Base-by-base conservation (phyloP, 2,113 vertebrate species). In the Leucopsar rothschildi region DNA sequence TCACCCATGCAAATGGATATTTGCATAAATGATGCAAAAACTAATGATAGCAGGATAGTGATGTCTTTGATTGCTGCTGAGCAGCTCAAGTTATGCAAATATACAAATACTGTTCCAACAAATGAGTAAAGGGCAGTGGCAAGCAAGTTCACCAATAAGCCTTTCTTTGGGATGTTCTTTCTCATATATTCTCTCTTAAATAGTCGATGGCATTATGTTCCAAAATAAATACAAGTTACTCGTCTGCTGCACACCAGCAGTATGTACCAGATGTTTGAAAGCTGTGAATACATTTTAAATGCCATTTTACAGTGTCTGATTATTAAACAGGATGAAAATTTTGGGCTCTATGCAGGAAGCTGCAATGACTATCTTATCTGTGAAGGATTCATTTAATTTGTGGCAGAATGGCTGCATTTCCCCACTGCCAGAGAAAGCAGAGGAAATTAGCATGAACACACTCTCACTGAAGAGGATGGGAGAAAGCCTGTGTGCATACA, bases 151-250 rank as follows among this genome's bases (percentile, higher is more conserved):
- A 86, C 33, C 56, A 44, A 14, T 68, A 92, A 93, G 44, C 85
- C 86, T 95, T 95, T 92, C 49, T 95, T 84, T 88, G 75, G 69
- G 42, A 64, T 92, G 35, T 70, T 88, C 55, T 94, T 92, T 95
- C 56, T 78, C 56, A n/a, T 86, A 57, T 89, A 89, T 78, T 95
- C 81, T 81, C 76, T 86, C 69, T 91, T 94, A 95, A 95, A 90
- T 80, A 95, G 68, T 10, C 57, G 27, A 21, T 95, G 75, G 75
- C 78, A 82, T 95, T 86, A 70, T 47, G 59, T 81, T 88, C 83
- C 93, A 94, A 94, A 95, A 93, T 76, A 96, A 95, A 97, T 70
- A 91, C 17, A 85, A 73, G 45, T 77, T 88, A 64, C 85, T 90
- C 2, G 0, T 86, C 82, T 87, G 73, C 75, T 93, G 45, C 81